Conservation (phyloP, 92 coral and sea anemone genomes). For the Parazoanthus swiftii region DNA sequence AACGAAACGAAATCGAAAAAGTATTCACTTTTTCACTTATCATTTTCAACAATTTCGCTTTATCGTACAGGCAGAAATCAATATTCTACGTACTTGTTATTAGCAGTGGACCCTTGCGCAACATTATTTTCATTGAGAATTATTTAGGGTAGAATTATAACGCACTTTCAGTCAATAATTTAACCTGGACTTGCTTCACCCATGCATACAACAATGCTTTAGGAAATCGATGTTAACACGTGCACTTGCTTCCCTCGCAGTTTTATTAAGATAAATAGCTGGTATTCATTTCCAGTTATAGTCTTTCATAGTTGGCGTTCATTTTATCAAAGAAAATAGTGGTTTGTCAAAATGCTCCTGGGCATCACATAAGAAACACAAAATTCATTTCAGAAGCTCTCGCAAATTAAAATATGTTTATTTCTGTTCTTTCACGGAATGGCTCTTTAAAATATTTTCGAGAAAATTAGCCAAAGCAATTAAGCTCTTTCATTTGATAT, state of each 20-base stretch:
- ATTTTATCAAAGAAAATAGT: not conserved
- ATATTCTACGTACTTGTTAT: no score
- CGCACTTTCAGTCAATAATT: not conserved
- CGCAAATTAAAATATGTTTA: not conserved
- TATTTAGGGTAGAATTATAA: not conserved
- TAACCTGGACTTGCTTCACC: not conserved
- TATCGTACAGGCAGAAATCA: no score
- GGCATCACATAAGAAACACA: not conserved
- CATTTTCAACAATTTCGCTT: no score
- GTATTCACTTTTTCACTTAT: no score
- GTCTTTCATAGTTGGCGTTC: not conserved
- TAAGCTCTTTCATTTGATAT: conserved; percentile 17
- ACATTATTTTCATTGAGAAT: not conserved
- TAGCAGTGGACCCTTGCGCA: no score
- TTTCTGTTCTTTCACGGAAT: not conserved
- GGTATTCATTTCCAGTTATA: not conserved
- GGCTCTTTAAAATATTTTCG: conserved; percentile 14
- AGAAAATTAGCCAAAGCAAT: conserved; percentile 8
- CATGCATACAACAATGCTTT: no score
- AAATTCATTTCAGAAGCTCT: not conserved
- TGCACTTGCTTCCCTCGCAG: not conserved
- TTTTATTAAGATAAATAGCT: no score
- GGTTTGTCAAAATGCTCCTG: not conserved
- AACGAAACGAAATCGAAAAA: no score
- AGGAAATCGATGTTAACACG: not conserved